Conservation (phyloP, 2,888 invertebrate species). For the Drosophila recens region DNA sequence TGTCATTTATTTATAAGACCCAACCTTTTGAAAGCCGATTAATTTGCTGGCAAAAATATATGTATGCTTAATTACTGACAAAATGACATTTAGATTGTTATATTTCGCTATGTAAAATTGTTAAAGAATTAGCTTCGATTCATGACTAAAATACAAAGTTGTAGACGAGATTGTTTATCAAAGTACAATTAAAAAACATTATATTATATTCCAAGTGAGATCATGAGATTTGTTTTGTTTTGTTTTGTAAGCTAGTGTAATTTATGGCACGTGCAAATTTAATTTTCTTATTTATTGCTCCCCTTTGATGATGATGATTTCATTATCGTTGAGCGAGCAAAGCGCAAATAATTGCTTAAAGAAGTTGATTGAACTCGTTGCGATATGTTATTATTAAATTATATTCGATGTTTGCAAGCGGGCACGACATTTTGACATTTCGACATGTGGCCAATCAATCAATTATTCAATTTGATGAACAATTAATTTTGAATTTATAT, state of each 20-base stretch:
- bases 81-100: neutral
- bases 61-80: neutral
- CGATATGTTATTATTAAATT: conserved; percentile 37
- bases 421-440: conserved; percentile 38
- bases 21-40: conserved; percentile 3
- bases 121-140: neutral
- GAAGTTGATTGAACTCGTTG: conserved; percentile 46
- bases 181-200: neutral
- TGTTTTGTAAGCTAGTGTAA: conserved; percentile 13
- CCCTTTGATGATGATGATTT: conserved; percentile 1
- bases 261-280: conserved; percentile 23
- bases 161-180: neutral
- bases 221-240: conserved; percentile 3
- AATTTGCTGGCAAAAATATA: neutral
- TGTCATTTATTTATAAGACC: conserved; percentile 11
- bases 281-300: conserved; percentile 4
- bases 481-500: conserved; percentile 62
- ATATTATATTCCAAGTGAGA: neutral
- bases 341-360: conserved; percentile 21
- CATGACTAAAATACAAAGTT: neutral
- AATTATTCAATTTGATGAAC: conserved; percentile 61
- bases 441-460: conserved; percentile 42
- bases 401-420: conserved; percentile 13
- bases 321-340: conserved; percentile 11
- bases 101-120: neutral